Evolutionary conservation across 2,797 vertebrate genomes (phyloP), one percentile per base, ranked within the genome.

Genomic region (Gymnoscopelus braueri): DNA sequence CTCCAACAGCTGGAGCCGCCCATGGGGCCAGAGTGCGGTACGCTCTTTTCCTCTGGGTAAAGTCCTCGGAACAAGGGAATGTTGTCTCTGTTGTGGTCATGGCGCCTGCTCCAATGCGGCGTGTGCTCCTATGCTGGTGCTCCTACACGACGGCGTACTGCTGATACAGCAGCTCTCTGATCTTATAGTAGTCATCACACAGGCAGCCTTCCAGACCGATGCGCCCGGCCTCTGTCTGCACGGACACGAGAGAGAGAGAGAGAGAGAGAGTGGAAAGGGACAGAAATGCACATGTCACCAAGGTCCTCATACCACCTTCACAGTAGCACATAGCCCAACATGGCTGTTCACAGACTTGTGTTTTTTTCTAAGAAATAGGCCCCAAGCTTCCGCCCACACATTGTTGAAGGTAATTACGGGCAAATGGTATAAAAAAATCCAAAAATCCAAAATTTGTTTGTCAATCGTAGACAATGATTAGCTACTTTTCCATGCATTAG

Each of bases 121-220:
- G 48, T 24, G 44, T 39, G 10, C 15, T 13, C 14, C 56, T 32
- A 26, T 60, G 62, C 69, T 66, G 69, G 81, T 78, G 72, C 78
- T 65, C 84, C 92, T 92, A 99, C 75, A 99, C 96, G 80, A 99
- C 97, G 54, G 97, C 98, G 0, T 99, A 99, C 83, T 99, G 97
- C 92, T 97, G 94, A 57, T 99, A 99, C 84, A 99, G 94, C 93
- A 99, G 95, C 90, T 98, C 96, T 85, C 97, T 95, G 92, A 99
- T 99, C 92, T 96, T 97, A 83, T 96, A 99, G 93, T 98, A 99
- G 90, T 99, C 97, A 75, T 98, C 97, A 88, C 98, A 99, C 80
- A 98, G 94, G 88, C 97, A 98, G 86, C 98, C 98, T 93, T 99
- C 98, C 91, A 99, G 87, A 77, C 97, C 97, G 67, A 99, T 98